Evolutionary conservation across 2,888 invertebrate species (phyloP).

Genomic region (Acleris laterana): DNA sequence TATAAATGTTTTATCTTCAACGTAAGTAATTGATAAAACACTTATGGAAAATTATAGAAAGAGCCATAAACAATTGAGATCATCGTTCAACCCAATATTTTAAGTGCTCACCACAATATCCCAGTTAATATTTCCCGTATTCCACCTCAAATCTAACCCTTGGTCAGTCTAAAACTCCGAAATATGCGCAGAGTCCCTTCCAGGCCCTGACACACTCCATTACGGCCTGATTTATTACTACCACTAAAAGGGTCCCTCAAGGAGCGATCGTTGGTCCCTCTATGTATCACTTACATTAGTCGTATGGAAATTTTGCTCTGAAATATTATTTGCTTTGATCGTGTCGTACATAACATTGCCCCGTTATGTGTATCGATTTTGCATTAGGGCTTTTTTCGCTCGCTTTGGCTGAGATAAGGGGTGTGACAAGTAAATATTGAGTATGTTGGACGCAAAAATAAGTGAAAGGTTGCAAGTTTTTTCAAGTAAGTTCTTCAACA

Average conservation of each 20-base stretch:
- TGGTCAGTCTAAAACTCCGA: conserved; percentile 68
- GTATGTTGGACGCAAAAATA: conserved; percentile 2
- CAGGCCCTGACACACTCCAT: conserved; percentile 73
- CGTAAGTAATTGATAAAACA: too few species aligned
- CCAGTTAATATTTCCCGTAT: conserved; percentile 58
- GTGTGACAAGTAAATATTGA: conserved; percentile 34
- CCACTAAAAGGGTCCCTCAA: conserved; percentile 79
- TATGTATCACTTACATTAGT: conserved; percentile 74
- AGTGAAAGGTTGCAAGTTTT: not conserved
- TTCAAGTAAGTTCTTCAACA: not conserved
- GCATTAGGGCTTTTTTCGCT: conserved; percentile 41
- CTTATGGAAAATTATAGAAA: too few species aligned
- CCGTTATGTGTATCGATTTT: conserved; percentile 52
- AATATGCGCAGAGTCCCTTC: conserved; percentile 66
- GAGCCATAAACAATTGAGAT: too few species aligned
- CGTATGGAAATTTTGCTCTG: conserved; percentile 71
- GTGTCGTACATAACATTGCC: conserved; percentile 50
- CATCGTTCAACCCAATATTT: not conserved
- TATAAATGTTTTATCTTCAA: too few species aligned
- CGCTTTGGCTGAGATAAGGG: conserved; percentile 28
- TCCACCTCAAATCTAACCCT: conserved; percentile 51
- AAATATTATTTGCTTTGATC: conserved; percentile 72
- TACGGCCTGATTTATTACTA: conserved; percentile 78
- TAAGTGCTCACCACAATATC: conserved; percentile 41
- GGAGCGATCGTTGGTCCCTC: conserved; percentile 70